A percentile compares a stretch with the other conserved stretches of the same genome.
Conservation (phyloP, 1,140 invertebrate genomes). For the Orchesella cincta region DNA sequence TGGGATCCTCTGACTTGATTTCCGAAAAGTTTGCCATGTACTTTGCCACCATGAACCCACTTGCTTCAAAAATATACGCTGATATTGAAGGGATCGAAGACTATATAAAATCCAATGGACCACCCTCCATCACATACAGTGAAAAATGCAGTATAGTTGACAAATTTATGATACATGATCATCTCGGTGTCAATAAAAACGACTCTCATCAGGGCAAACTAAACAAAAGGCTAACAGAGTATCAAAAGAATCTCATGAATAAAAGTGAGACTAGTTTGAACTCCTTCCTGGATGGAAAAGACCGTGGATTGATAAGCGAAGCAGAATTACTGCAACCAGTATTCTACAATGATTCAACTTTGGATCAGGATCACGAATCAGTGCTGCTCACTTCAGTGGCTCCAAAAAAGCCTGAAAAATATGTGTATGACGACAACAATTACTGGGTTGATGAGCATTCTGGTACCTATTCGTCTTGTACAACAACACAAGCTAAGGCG, state of each 20-base stretch:
- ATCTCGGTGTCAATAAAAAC: neutral
- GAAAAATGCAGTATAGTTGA: conserved; percentile 49
- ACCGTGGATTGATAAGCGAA: neutral
- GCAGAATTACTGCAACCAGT: conserved; percentile 7
- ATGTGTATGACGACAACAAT: conserved; percentile 45
- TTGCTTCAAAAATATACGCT: conserved; percentile 45
- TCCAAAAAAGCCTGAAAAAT: conserved; percentile 46
- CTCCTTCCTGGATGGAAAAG: neutral
- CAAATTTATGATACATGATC: conserved; percentile 42
- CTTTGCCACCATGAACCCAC: conserved; percentile 47
- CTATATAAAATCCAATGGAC: conserved; percentile 15
- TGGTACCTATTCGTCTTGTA: conserved; percentile 41
- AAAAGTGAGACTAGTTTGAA: neutral
- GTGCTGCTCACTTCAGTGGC: conserved; percentile 42
- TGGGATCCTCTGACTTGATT: conserved; percentile 16
- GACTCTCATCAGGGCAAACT: neutral
- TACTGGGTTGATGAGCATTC: conserved; percentile 50
- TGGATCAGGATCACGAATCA: conserved; percentile 39
- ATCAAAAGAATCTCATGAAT: neutral
- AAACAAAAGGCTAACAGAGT: neutral
- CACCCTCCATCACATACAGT: conserved; percentile 34
- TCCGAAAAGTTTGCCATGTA: conserved; percentile 46
- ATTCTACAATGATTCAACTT: conserved; percentile 31
- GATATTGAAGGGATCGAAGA: conserved; percentile 46
- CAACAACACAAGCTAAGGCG: conserved; percentile 42